Conservation (phyloP, 2,888 invertebrate species). For the Alcis repandata region DNA sequence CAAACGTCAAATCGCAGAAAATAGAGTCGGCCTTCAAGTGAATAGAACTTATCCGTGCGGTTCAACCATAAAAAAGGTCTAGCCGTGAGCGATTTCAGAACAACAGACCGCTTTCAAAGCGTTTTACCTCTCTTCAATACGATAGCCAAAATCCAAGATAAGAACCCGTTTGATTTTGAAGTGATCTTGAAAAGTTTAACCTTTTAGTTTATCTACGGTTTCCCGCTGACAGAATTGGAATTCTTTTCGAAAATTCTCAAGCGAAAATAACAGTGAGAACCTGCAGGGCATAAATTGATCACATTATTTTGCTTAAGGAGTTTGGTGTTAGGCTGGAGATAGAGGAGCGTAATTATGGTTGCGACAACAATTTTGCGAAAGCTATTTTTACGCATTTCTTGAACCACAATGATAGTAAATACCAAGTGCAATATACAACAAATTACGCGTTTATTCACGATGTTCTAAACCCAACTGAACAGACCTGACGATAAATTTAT, state of each 20-base stretch:
- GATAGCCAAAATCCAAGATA: slow-evolving; percentile 62
- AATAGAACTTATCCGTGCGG: slow-evolving; percentile 57
- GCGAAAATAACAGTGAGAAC: slow-evolving; percentile 8
- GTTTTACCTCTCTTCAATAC: slow-evolving; percentile 54
- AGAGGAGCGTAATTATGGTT: too few species aligned
- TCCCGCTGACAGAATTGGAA: slow-evolving; percentile 44
- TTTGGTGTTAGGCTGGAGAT: not conserved
- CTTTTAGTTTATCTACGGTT: slow-evolving; percentile 51
- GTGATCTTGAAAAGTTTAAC: slow-evolving; percentile 55
- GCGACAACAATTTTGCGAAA: too few species aligned
- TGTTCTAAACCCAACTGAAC: too few species aligned
- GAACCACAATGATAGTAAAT: not conserved
- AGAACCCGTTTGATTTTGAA: slow-evolving; percentile 59
- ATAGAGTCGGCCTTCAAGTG: slow-evolving; percentile 38
- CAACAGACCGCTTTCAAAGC: slow-evolving; percentile 63
- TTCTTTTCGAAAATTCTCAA: slow-evolving; percentile 13
- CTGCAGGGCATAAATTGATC: slow-evolving; percentile 4
- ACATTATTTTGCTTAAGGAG: not conserved
- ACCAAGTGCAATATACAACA: too few species aligned
- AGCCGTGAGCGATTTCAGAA: slow-evolving; percentile 67
- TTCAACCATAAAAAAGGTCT: slow-evolving; percentile 58
- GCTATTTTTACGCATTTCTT: not conserved
- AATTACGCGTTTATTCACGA: too few species aligned
- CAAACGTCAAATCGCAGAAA: slow-evolving; percentile 30
- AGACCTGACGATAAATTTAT: too few species aligned